Base-by-base conservation (phyloP, 2,113 vertebrate species). In the Corythornis madagascariensis region DNA sequence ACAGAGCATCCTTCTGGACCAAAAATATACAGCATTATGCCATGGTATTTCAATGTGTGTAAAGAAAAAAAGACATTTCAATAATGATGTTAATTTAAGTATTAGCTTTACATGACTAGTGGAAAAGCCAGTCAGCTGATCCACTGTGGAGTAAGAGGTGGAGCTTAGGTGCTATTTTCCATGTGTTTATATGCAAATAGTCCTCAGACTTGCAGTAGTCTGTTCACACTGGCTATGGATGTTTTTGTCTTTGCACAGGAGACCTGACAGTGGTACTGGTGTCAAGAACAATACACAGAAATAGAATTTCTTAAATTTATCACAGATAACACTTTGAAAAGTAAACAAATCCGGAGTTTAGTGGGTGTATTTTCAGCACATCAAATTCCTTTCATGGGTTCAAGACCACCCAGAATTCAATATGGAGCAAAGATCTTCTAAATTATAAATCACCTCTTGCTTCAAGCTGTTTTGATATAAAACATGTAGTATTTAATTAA, bases 31-130 rank as follows among this genome's bases (percentile, higher is more conserved):
- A 77, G 6, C 25, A 28, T 33, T 72, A 59, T 40, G 15, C 11
- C 19, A 53, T 21, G 35, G 7, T 63, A 83, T 66, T 91, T 63
- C 19, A 73, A 67, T 52, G 47, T 64, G 12, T 40, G 33, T 65
- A 45, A 66, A 66, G 26, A 50, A 72, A 42, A 88, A 88, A 75
- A 60, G 17, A 4, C 2, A 3, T 55, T 88, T 80, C 24, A 53
- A 24, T 60, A 73, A 45, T 48, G 25, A 26, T 25, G 11, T 31
- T 75, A 75, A 86, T 29, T 52, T 65, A 84, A 76, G 15, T 9
- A 33, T 60, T 60, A 59, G 4, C 9, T 89, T 56, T 83, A 26
- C 15, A 9, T 28, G 31, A 66, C 17, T 1, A 0, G 0, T 47
- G 57, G 26, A 86, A 77, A 75, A 81, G 17, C 20, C 38, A 53